Base-by-base conservation (phyloP, 2,797 vertebrate genomes). In the Erethizon dorsatum region DNA sequence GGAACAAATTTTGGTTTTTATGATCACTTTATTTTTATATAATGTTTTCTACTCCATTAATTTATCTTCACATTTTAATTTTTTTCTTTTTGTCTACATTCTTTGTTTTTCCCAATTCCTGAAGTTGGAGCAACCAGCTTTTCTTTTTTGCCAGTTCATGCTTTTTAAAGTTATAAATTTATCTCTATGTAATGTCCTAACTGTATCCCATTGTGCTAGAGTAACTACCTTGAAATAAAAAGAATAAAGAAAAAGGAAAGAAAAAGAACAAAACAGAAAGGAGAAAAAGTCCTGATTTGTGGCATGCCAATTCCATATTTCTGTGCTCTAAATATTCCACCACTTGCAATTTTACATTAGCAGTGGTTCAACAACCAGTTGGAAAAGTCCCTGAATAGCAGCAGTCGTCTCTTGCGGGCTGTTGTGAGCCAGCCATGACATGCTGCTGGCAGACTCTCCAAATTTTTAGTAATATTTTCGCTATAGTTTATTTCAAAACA, bases 401-500 rank as follows among this genome's bases (percentile, higher is more conserved):
- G 52, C 14, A 57, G 18, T 37, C 15, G 28, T 31, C 75, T 75
- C 45, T 57, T 69, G 1, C 7, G 67, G 78, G 31, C 10, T 84
- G 26, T 11, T 24, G 14, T 3, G 22, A 84, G 20, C 1, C 52
- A 86, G 18, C 15, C 87, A 24, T 50, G 75, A 20, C 11, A 59
- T 1, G 22, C 24, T 14, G 37, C 7, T 86, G 31, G 24, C 45
- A 85, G 4, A 24, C n/a, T 47, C 11, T 88, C 80, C 67, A 84
- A 77, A 45, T 86, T 94, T 80, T 77, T 75, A 93, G 82, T 33
- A 79, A 24, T 45, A 87, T 65, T 95, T 75, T 96, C 26, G 56
- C 22, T 37, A 61, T 24, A 37, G 37, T 65, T 96, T 88, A 91
- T 26, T 83, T 91, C 78, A 88, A 90, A 92, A 67, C 71, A 75